Evolutionary conservation across 37 sponge, comb jelly and placozoan genomes (phyloP).

Genomic region (Aphrocallistes beatrix): DNA sequence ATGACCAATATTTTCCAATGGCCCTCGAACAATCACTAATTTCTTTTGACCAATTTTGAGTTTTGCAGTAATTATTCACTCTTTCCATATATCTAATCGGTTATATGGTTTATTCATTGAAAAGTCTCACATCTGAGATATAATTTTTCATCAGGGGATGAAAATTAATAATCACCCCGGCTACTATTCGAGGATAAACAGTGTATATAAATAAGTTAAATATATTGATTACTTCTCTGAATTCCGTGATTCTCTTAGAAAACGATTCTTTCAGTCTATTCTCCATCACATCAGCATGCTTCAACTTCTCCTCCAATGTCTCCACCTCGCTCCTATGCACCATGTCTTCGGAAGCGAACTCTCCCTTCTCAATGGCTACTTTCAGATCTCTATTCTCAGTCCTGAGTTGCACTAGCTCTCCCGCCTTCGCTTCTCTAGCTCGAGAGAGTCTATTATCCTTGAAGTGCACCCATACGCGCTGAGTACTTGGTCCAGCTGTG

Average conservation of each 20-base stretch:
- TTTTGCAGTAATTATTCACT: too few relatives aligned
- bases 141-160: too few relatives aligned
- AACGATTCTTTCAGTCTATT: not conserved
- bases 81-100: too few relatives aligned
- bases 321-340: constrained; percentile 9
- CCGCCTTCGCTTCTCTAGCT: not conserved
- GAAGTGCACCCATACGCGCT: not conserved
- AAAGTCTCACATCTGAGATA: too few relatives aligned
- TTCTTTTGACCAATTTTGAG: too few relatives aligned
- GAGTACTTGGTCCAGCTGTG: not conserved
- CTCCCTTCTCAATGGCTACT: not conserved
- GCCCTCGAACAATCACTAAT: too few relatives aligned
- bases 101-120: too few relatives aligned
- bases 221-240: constrained; percentile 4
- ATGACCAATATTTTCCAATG: too few relatives aligned
- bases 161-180: too few relatives aligned
- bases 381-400: not conserved
- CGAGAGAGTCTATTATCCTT: not conserved
- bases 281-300: not conserved
- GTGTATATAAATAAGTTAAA: too few relatives aligned
- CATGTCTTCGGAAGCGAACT: not conserved
- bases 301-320: not conserved
- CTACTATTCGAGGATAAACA: too few relatives aligned
- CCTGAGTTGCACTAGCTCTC: not conserved
- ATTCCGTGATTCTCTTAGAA: constrained; percentile 2